Conservation (phyloP, 2,888 invertebrate genomes). For the Dryobota labecula region DNA sequence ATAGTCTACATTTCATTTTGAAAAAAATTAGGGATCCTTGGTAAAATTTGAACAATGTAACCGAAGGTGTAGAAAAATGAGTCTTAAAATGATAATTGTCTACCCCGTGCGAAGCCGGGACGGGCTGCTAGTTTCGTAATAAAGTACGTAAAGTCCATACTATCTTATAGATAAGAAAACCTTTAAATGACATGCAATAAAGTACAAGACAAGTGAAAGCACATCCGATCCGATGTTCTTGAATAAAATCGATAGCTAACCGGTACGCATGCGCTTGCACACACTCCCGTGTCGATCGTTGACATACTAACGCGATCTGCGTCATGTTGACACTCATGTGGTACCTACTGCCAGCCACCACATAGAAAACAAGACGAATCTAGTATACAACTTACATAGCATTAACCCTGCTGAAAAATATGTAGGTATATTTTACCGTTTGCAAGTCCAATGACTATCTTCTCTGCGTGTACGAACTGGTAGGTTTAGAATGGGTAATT, state of each 20-base stretch:
- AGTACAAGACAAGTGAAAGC: conserved; percentile 75
- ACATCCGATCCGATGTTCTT: conserved; percentile 66
- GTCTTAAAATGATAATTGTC: too few species aligned
- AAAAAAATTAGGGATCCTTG: too few species aligned
- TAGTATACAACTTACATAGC: not conserved
- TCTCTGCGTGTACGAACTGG: not conserved
- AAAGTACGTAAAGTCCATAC: not conserved
- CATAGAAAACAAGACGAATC: conserved; percentile 38
- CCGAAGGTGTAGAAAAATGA: too few species aligned
- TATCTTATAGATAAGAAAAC: conserved; percentile 26
- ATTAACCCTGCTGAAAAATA: conserved; percentile 1
- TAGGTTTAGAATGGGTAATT: not conserved
- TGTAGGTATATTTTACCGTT: not conserved
- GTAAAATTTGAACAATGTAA: too few species aligned
- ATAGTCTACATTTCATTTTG: too few species aligned
- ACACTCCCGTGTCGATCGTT: conserved; percentile 52
- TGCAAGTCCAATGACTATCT: not conserved
- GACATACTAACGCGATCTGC: conserved; percentile 65
- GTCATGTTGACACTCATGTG: conserved; percentile 32
- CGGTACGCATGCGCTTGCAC: conserved; percentile 47
- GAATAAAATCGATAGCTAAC: conserved; percentile 73
- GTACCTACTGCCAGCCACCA: conserved; percentile 25
- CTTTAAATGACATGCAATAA: conserved; percentile 65
- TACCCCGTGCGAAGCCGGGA: too few species aligned
- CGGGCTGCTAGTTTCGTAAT: too few species aligned